Conservation (phyloP, 2,113 vertebrate genomes). For the Tragulus kanchil region DNA sequence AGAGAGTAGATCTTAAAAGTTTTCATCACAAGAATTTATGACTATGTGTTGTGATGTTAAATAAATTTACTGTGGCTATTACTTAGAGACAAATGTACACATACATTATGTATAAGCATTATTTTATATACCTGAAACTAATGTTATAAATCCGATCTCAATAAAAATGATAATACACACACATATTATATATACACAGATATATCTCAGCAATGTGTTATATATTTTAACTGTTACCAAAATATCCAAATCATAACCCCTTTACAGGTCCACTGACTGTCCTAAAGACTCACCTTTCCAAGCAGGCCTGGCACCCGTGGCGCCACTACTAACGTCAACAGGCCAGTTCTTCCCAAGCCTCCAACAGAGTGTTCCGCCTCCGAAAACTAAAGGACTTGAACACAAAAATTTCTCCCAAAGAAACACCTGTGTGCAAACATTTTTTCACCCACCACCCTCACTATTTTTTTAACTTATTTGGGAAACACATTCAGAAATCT, state of each 20-base stretch:
- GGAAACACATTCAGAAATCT: constrained; percentile 7
- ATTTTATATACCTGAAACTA: neutral
- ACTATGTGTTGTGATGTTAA: neutral
- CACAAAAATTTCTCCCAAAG: neutral
- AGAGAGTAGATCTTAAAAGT: neutral
- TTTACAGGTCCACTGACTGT: neutral
- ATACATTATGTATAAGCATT: neutral
- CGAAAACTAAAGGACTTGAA: neutral
- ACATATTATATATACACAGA: neutral
- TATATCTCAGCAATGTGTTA: neutral
- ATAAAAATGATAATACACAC: neutral
- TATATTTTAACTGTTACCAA: neutral
- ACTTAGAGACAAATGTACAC: neutral
- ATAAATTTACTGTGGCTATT: neutral
- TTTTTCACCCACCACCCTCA: neutral
- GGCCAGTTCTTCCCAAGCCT: neutral
- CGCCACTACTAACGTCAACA: neutral
- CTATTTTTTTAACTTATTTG: neutral
- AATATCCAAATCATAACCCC: neutral
- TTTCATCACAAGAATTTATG: neutral
- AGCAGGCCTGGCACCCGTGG: fast-evolving
- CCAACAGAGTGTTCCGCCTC: neutral
- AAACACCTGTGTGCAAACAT: neutral
- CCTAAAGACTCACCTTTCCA: neutral
- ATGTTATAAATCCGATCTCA: neutral